Evolutionary conservation across 2,113 vertebrate genomes (phyloP).

Genomic region (Turdus rufiventris): DNA sequence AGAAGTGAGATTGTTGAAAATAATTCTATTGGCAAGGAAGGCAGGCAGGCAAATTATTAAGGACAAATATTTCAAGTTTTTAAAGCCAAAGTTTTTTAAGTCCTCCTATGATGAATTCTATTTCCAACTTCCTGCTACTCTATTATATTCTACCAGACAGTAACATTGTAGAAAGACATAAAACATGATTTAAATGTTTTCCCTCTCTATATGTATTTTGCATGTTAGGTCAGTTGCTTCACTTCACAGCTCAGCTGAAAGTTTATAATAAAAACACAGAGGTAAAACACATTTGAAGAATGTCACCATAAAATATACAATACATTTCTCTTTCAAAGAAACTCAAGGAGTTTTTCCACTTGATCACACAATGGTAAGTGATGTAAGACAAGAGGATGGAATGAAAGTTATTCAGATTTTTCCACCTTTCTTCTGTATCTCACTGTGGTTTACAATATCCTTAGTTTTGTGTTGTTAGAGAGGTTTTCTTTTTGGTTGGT

Average conservation of each 20-base stretch:
- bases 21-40: not conserved
- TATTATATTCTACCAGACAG: not conserved
- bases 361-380: not conserved
- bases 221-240: not conserved
- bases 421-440: not conserved
- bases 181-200: not conserved
- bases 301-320: not conserved
- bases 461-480: not conserved
- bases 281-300: not conserved
- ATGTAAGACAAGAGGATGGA: not conserved
- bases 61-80: not conserved
- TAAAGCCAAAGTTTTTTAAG: not conserved
- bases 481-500: not conserved
- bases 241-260: not conserved
- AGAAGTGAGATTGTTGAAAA: not conserved
- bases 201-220: not conserved
- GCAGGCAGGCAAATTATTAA: not conserved
- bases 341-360: not conserved
- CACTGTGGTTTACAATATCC: not conserved
- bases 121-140: not conserved
- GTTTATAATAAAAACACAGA: not conserved
- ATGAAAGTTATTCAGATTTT: not conserved
- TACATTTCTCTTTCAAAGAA: not conserved
- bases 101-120: not conserved
- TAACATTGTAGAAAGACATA: not conserved